These are phyloP conservation scores for Drosophila putrida DNA, from an alignment of 2,888 invertebrate genomes.

Conservation along the genomic window DNA sequence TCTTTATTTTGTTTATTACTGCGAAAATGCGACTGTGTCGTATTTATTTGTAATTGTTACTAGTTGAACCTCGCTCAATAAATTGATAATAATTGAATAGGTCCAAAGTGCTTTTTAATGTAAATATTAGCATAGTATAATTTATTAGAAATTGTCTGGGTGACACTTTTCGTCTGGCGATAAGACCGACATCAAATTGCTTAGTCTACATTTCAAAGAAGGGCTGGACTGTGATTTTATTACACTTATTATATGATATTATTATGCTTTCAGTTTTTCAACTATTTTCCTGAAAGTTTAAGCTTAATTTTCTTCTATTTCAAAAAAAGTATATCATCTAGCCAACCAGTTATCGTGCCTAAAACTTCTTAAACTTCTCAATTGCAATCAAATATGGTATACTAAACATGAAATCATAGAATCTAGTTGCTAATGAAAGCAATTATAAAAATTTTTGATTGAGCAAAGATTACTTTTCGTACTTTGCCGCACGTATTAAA, in stretches of 20 bases:
- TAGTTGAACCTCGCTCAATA: neutral
- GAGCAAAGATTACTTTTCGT: neutral
- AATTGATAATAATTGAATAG: constrained; percentile 7
- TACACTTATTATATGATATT: no score
- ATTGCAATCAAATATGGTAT: neutral
- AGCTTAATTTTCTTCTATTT: neutral
- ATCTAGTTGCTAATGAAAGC: neutral
- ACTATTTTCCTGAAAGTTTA: no score
- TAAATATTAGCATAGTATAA: constrained; percentile 2
- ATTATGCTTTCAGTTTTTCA: no score
- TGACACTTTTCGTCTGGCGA: constrained; percentile 12
- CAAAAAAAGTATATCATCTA: neutral
- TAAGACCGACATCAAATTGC: neutral
- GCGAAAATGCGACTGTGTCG: neutral
- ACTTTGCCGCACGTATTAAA: neutral
- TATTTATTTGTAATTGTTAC: neutral
- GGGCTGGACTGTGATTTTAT: neutral
- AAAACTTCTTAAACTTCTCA: neutral
- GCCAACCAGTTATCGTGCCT: no score
- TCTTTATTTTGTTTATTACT: no score
- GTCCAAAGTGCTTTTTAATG: constrained; percentile 40
- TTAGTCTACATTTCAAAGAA: neutral
- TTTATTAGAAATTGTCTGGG: constrained; percentile 7
- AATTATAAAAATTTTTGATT: neutral
- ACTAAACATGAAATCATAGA: neutral